Base-by-base conservation (phyloP, 2,888 invertebrate species). In the Tuberolachnus salignus region DNA sequence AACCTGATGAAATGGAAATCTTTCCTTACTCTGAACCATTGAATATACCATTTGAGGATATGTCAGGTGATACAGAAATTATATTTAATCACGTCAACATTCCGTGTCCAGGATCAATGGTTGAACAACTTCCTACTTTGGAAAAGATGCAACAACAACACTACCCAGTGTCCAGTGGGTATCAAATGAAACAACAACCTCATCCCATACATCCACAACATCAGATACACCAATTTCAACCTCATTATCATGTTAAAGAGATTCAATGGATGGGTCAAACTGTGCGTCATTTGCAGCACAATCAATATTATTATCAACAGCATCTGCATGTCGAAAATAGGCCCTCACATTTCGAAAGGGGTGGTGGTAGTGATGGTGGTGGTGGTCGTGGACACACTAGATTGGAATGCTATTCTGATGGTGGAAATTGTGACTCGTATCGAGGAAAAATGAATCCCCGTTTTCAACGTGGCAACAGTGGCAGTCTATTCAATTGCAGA, bases 11-110 rank as follows among this genome's bases (percentile, higher is more conserved):
- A n/a, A n/a, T n/a, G 74, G 95, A 95, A 86, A 90, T 90, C 21
- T 92, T 93, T 83, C 88, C 87, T 42, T 90, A 91, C 82, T 88
- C 89, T 3, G 95, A 95, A 84, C 92, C 94, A 1, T 90, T 91
- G 81, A 87, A 89, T 21, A 96, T 97, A 86, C 97, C 97, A 0
- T 86, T 95, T 75, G 95, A 96, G 82, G 97, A 97, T 87, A 89
- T 92, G 4, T 91, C 92, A 0, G 94, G 94, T 1, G 14, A 14
- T 51, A 91, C 92, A 81, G 94, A 94, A 83, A 91, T 91, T n/a
- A n/a, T n/a, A n/a, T n/a, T n/a, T n/a, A n/a, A n/a, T n/a, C n/a
- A n/a, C n/a, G n/a, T n/a, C n/a, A n/a, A n/a, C n/a, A n/a, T n/a
- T n/a, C n/a, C n/a, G n/a, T n/a, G n/a, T n/a, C n/a, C n/a, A n/a